phyloP scores from a whole-genome alignment of 2,888 invertebrate species.

The Drosophila diplacantha region DNA sequence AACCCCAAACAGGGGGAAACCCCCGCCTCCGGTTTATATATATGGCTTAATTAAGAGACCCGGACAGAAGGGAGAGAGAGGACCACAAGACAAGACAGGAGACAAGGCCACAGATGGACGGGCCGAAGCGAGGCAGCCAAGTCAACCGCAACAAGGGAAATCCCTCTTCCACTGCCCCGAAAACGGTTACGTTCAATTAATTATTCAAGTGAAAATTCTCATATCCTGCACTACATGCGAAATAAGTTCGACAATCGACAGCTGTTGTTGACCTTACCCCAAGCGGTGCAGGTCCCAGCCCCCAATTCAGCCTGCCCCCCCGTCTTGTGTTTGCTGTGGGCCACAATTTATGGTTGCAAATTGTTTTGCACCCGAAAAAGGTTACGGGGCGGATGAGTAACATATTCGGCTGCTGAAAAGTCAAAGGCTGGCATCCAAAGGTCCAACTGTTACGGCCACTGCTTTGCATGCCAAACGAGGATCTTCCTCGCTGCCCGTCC shows the following conservation, averaged over 20 bases:
- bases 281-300: conserved; percentile 44
- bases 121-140: conserved; percentile 13
- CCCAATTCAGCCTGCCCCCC: not conserved
- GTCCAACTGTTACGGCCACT: conserved; percentile 40
- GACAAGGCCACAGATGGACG: conserved; percentile 29
- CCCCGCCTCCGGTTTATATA: conserved; percentile 13
- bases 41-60: conserved; percentile 33
- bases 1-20: conserved; percentile 10
- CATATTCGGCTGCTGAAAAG: conserved; percentile 67
- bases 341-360: conserved; percentile 73
- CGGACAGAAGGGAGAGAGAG: conserved; percentile 12
- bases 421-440: conserved; percentile 48
- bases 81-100: conserved; percentile 52
- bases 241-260: conserved; percentile 67
- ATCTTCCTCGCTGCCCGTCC: not conserved
- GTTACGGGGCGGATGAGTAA: conserved; percentile 65
- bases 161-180: not conserved
- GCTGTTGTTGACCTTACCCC: conserved; percentile 69
- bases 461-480: conserved; percentile 62
- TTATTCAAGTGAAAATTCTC: conserved; percentile 74
- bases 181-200: conserved; percentile 64
- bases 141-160: conserved; percentile 33
- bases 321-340: conserved; percentile 34
- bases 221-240: conserved; percentile 68
- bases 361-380: conserved; percentile 72